Evolutionary conservation across 2,888 invertebrate species (phyloP).

Genomic region (Frankliniella fusca): DNA sequence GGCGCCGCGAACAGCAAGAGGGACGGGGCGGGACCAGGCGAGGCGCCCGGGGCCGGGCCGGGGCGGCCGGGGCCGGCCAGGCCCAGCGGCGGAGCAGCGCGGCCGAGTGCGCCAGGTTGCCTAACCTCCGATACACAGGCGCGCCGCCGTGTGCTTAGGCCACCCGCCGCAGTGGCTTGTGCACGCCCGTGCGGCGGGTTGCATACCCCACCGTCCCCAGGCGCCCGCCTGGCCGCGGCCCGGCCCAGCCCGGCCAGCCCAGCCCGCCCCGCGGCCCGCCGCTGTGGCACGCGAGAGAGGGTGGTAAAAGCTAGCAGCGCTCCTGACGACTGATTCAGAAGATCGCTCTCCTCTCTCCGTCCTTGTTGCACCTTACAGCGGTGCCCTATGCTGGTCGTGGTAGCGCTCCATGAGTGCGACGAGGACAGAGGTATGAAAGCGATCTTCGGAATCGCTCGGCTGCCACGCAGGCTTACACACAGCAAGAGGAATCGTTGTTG

Average conservation of each 20-base stretch:
- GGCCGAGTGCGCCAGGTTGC: not conserved
- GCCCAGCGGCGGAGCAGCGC: not conserved
- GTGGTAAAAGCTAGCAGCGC: no score
- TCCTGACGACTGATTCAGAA: no score
- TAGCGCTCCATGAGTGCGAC: no score
- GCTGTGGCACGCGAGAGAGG: not conserved
- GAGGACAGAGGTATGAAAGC: no score
- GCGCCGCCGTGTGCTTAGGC: not conserved
- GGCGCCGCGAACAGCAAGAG: not conserved
- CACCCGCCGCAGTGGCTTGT: not conserved
- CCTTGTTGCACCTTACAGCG: no score
- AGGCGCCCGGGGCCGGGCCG: not conserved
- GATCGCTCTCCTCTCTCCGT: no score
- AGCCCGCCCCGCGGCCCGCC: not conserved
- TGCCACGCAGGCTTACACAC: not conserved
- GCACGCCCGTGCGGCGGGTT: constrained; percentile 3
- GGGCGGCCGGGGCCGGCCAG: not conserved
- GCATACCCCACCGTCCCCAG: not conserved
- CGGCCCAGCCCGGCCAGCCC: not conserved
- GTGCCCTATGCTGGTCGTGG: no score
- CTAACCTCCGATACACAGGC: constrained; percentile 17
- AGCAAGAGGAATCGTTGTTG: no score
- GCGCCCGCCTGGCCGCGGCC: constrained; percentile 5
- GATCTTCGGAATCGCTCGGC: no score
- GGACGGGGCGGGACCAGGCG: not conserved